Conservation (phyloP, 2,113 vertebrate species). For the Vulpes lagopus region DNA sequence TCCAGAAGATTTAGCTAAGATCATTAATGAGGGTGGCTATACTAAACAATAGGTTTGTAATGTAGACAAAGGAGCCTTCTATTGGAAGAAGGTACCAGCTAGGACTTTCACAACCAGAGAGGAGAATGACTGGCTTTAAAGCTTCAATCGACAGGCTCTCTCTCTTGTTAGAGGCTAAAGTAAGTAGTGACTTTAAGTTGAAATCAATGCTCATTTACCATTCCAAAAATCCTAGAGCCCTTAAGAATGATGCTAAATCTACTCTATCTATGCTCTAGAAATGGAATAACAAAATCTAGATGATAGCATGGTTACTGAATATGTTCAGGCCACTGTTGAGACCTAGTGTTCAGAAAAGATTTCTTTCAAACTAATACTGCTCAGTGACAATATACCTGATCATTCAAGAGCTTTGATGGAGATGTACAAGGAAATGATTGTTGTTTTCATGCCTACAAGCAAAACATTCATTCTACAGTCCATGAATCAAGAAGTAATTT, state of each 20-base stretch:
- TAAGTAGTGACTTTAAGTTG: neutral
- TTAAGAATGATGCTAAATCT: neutral
- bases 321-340: neutral
- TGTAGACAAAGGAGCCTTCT: neutral
- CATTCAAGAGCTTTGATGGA: neutral
- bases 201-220: neutral
- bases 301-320: neutral
- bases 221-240: neutral
- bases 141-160: neutral
- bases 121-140: neutral
- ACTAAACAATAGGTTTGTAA: neutral
- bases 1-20: neutral
- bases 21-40: neutral
- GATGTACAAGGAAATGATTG: neutral
- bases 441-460: neutral
- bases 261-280: neutral
- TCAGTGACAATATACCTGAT: neutral
- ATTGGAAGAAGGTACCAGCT: neutral
- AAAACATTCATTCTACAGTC: neutral
- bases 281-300: neutral
- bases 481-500: neutral
- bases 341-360: neutral
- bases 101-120: neutral
- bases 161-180: neutral
- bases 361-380: neutral